A percentile compares a stretch with the other conserved stretches of the same genome.
Evolutionary conservation across 2,797 vertebrate genomes (phyloP).

Genomic region (Sebastes goodei): DNA sequence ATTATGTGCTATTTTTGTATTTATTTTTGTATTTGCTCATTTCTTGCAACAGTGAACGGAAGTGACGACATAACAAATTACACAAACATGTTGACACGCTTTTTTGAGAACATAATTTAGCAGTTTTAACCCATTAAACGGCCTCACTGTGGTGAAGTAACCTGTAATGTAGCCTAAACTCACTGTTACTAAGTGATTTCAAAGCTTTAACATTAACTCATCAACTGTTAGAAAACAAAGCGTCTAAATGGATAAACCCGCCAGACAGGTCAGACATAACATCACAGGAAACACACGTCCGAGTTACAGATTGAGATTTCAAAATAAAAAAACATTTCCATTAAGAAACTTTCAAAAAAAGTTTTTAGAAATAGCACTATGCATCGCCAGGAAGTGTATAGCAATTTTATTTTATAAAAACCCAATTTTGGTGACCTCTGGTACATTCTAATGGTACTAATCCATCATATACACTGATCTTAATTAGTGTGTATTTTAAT

Average conservation of each 20-base stretch:
- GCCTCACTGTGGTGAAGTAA: fast-evolving
- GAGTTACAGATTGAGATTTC: background rate
- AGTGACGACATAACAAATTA: slow-evolving; percentile 59
- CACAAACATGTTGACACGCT: background rate
- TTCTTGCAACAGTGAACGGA: slow-evolving; percentile 40
- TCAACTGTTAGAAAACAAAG: background rate
- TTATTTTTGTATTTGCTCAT: background rate
- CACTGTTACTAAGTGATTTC: background rate
- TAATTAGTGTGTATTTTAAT: no score
- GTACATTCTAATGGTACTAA: no score
- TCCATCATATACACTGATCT: no score
- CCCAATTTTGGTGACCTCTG: no score
- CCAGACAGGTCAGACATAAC: background rate
- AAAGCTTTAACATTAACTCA: background rate
- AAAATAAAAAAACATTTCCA: slow-evolving; percentile 37
- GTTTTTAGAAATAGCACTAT: no score
- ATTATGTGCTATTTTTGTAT: background rate
- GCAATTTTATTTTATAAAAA: no score
- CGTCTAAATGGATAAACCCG: slow-evolving; percentile 20
- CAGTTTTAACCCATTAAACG: background rate
- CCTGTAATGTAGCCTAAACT: no score
- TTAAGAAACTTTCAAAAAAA: no score
- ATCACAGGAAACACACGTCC: background rate
- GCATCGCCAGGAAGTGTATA: no score
- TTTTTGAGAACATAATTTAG: background rate